These are phyloP conservation scores for Hippocampus zosterae DNA, from an alignment of 2,113 vertebrate genomes.

Conservation along the genomic window DNA sequence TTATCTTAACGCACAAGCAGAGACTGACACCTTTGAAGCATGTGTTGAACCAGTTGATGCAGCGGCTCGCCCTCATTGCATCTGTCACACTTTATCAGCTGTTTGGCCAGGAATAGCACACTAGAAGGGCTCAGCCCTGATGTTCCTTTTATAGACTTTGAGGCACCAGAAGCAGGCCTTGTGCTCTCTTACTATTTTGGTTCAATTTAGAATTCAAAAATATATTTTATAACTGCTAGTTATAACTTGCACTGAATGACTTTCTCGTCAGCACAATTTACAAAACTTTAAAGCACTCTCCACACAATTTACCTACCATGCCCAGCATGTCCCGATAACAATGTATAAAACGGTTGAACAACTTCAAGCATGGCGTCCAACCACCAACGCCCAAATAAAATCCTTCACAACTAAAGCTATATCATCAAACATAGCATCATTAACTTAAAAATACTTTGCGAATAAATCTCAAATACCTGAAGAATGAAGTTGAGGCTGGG, in stretches of 20 bases:
- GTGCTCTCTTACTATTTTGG: slow-evolving; percentile 18
- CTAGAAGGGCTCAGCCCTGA: slow-evolving; percentile 54
- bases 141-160: slow-evolving; percentile 91
- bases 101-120: slow-evolving; percentile 87
- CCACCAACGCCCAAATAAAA: not conserved
- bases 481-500: slow-evolving; percentile 60
- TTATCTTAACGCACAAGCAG: slow-evolving; percentile 3
- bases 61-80: slow-evolving; percentile 69
- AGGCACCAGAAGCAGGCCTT: slow-evolving; percentile 55
- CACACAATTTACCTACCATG: not conserved
- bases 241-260: not conserved
- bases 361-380: not conserved
- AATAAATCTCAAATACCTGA: slow-evolving; percentile 45
- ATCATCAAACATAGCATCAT: not conserved
- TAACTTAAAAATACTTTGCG: not conserved
- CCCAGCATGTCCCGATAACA: not conserved
- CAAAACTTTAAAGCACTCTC: not conserved
- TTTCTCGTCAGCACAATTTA: not conserved
- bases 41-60: slow-evolving; percentile 37
- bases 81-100: slow-evolving; percentile 89
- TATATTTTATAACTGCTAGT: not conserved
- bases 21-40: slow-evolving; percentile 26
- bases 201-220: not conserved
- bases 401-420: not conserved
- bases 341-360: not conserved